Conservation (phyloP, 1,140 invertebrate species). For the Lasioglossum albipes region DNA sequence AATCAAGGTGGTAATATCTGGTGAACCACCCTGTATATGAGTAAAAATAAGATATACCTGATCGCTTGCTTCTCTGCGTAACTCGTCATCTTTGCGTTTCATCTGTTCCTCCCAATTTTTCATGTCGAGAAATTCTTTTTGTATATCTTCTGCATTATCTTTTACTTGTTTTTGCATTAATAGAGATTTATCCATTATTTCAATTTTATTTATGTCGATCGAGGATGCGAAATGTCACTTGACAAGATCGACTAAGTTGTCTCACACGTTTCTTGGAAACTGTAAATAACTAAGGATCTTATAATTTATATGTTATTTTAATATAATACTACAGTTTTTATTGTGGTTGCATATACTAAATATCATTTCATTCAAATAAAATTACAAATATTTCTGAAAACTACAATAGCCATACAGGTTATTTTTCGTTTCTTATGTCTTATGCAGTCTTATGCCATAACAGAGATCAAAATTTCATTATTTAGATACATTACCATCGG, state of each 20-base stretch:
- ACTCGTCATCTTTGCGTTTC: constrained; percentile 87
- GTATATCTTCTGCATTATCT: constrained; percentile 87
- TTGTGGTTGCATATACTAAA: background rate
- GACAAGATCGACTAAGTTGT: background rate
- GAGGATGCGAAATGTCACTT: background rate
- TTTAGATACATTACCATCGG: too few species aligned
- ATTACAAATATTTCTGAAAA: background rate
- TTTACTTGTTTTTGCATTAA: constrained; percentile 85
- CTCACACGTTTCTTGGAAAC: background rate
- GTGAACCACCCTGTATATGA: too few species aligned
- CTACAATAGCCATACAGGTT: too few species aligned
- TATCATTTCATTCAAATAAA: background rate
- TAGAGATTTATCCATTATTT: constrained; percentile 77
- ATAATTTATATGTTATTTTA: background rate
- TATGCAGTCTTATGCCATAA: too few species aligned
- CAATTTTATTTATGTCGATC: background rate
- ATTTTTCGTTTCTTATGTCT: too few species aligned
- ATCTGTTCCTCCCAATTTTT: constrained; percentile 92
- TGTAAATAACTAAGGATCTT: background rate
- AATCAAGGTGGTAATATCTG: too few species aligned
- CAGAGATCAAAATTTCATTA: too few species aligned
- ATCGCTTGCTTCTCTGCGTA: constrained; percentile 65
- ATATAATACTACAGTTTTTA: background rate
- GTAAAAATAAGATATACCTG: constrained; percentile 50
- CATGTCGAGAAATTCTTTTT: constrained; percentile 87